These are phyloP conservation scores for Halesus radiatus DNA, from an alignment of 1,140 invertebrate species.

Conservation along the genomic window DNA sequence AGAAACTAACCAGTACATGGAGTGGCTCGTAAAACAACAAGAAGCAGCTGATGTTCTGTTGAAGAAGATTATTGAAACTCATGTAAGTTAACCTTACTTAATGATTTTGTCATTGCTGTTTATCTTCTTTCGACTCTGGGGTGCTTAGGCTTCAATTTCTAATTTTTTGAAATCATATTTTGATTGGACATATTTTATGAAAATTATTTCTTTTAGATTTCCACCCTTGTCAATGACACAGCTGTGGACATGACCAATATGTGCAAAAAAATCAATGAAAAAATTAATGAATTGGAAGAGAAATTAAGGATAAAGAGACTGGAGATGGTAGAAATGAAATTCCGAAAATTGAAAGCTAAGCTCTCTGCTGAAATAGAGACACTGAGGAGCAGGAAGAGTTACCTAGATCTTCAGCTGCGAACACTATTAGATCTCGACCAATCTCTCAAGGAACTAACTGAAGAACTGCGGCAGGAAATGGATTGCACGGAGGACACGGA, in stretches of 20 bases:
- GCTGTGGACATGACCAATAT: conserved; percentile 1
- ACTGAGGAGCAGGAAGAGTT: conserved; percentile 22
- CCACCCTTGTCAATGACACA: conserved; percentile 9
- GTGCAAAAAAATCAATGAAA: conserved; percentile 18
- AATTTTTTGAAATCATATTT: too few species aligned
- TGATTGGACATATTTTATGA: too few species aligned
- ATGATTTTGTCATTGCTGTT: too few species aligned
- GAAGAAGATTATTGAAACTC: conserved; percentile 6
- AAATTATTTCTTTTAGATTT: conserved; percentile 18
- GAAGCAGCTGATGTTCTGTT: background rate
- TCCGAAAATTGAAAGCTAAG: conserved; percentile 26
- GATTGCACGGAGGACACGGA: conserved; percentile 33
- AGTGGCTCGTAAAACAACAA: conserved; percentile 10
- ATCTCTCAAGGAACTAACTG: conserved; percentile 13
- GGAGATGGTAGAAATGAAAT: conserved; percentile 10
- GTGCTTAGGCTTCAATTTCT: too few species aligned
- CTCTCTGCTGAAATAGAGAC: conserved; percentile 5
- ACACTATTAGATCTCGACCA: conserved; percentile 21
- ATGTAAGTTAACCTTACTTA: background rate
- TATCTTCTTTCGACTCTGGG: too few species aligned
- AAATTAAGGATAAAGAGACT: conserved; percentile 26
- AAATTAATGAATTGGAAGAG: conserved; percentile 28
- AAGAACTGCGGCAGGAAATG: conserved; percentile 8
- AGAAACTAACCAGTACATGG: conserved; percentile 21
- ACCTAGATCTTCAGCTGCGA: conserved; percentile 27